These are phyloP conservation scores for Epinotia bilunana DNA, from an alignment of 2,888 invertebrate species.

Conservation along the genomic window DNA sequence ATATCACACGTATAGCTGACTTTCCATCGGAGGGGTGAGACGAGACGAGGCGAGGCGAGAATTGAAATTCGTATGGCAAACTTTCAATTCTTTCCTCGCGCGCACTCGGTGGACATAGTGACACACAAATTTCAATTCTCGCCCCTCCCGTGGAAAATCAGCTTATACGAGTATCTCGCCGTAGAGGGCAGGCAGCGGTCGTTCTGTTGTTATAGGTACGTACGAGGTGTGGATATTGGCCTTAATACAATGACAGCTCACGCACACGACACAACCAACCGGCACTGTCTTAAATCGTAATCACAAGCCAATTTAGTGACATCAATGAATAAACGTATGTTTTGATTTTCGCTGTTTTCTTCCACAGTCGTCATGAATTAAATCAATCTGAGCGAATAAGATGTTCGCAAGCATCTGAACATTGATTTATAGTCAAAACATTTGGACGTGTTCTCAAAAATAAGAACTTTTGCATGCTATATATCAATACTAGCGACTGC, in stretches of 20 bases:
- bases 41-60: too few species aligned
- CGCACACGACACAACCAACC: slow-evolving; percentile 17
- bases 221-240: slow-evolving; percentile 29
- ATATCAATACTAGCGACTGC: too few species aligned
- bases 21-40: too few species aligned
- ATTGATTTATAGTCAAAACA: neutral
- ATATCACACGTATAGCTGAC: slow-evolving; percentile 22
- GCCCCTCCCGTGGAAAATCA: too few species aligned
- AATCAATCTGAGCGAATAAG: neutral
- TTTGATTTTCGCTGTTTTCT: neutral
- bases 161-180: too few species aligned
- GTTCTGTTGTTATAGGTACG: slow-evolving; percentile 20
- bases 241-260: slow-evolving; percentile 35
- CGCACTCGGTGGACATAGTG: too few species aligned
- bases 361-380: neutral
- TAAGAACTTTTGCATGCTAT: too few species aligned
- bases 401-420: neutral
- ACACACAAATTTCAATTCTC: too few species aligned
- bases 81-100: too few species aligned
- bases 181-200: slow-evolving; percentile 51
- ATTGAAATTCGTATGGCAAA: too few species aligned
- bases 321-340: neutral
- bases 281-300: slow-evolving; percentile 31
- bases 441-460: too few species aligned
- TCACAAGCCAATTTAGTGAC: slow-evolving; percentile 10